Base-by-base conservation (phyloP, 92 coral and sea anemone genomes). In the Zoanthus sansibaricus region DNA sequence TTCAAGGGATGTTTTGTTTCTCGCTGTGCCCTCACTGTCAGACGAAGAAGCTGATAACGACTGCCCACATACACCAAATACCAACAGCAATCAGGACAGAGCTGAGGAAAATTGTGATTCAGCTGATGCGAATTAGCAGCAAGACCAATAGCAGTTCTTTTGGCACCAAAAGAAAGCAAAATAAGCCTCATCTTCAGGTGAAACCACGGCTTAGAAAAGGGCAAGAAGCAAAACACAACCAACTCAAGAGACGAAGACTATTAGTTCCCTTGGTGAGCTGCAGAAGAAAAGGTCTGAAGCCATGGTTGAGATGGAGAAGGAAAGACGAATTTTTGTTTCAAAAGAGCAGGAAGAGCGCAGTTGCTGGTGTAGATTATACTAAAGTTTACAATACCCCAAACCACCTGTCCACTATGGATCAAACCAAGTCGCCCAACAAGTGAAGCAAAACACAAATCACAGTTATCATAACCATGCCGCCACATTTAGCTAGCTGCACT, bases 211-310 rank as follows among this genome's bases (percentile, higher is more conserved):
- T 69, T 31, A 67, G 25, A 88, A 58, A 75, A 80, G 47, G 79
- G 87, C 72, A 18, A 71, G 73, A 88, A 88, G 87, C 47, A 87
- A 88, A 82, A 77, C 91, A 88, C 91, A 88, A 82, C 87, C 87
- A 31, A 88, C 82, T 47, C 91, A 82, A 59, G 86, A 87, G 69
- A 87, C 90, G 79, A 87, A 87, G 73, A 87, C 79, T 72, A 79
- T 87, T 87, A 69, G 86, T 70, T 72, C 76, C 16, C 31, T 87
- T 37, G 90, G 86, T 68, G 86, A 87, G 48, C 7, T 9, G 59
- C 87, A 88, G 74, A 66, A 88, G 46, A 88, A 70, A 18, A 55
- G 85, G 44, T 66, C 86, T 9, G 88, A 89, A 77, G 3, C 72
- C 44, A 75, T 89, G 87, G 64, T 64, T 48, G 71, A 89, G 52